Percentiles rank a stretch among this genome's conserved stretches.
Evolutionary conservation across 2,113 vertebrate species (phyloP).

Genomic region (Oncorhynchus tshawytscha): DNA sequence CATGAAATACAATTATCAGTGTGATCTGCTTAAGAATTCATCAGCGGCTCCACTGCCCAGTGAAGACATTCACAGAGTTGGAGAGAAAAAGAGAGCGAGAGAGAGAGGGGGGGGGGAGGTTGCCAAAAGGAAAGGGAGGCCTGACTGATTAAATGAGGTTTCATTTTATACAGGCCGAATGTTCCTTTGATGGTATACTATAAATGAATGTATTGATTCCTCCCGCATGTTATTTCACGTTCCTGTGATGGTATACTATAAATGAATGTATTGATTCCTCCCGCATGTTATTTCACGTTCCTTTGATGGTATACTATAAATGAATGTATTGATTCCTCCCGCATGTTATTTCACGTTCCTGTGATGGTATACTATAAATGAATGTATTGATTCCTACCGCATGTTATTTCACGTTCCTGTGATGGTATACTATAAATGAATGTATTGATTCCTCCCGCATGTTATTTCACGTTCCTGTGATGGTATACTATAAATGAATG

Average conservation of each 20-base stretch:
- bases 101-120: neutral
- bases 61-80: conserved; percentile 72
- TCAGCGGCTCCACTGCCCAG: conserved; percentile 80
- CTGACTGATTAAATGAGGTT: conserved; percentile 60
- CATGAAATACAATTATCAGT: conserved; percentile 97
- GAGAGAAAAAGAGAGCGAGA: neutral
- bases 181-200: conserved; percentile 45
- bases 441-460: neutral
- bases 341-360: no score
- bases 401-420: conserved; percentile 23
- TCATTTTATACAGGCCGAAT: conserved; percentile 61
- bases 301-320: no score
- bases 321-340: no score
- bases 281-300: neutral
- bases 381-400: no score
- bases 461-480: no score
- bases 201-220: neutral
- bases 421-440: conserved; percentile 32
- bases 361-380: no score
- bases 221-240: neutral
- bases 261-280: neutral
- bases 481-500: no score
- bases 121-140: conserved; percentile 41
- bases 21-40: conserved; percentile 95
- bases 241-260: no score